phyloP scores from a whole-genome alignment of 1,140 invertebrate species.

The Rhynchophorus ferrugineus region DNA sequence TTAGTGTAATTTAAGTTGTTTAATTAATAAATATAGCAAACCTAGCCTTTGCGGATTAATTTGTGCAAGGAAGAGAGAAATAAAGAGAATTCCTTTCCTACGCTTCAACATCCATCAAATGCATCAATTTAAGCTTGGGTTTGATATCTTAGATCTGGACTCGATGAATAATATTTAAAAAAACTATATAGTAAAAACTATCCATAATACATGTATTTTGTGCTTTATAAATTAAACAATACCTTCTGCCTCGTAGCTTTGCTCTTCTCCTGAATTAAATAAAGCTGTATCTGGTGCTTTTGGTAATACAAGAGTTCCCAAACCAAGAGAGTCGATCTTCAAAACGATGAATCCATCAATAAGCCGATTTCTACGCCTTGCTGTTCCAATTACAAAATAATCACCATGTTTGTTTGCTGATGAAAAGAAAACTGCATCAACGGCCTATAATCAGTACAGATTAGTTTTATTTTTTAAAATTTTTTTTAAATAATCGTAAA shows the following conservation, averaged over 20 bases:
- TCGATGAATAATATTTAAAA: no score
- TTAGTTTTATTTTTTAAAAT: neutral
- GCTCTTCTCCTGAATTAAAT: conserved; percentile 45
- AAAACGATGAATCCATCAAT: conserved; percentile 50
- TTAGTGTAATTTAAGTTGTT: no score
- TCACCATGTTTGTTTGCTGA: conserved; percentile 44
- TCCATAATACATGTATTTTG: no score
- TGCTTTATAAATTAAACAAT: no score
- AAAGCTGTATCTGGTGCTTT: conserved; percentile 55
- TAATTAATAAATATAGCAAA: no score
- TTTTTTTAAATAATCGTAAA: neutral
- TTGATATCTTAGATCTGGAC: no score
- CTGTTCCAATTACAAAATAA: conserved; percentile 42
- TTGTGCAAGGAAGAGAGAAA: no score
- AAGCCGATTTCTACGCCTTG: conserved; percentile 42
- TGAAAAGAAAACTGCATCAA: conserved; percentile 55
- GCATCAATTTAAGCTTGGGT: no score
- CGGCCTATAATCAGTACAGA: conserved; percentile 40
- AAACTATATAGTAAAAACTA: no score
- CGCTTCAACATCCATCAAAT: no score
- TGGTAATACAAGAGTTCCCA: conserved; percentile 52
- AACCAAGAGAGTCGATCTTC: conserved; percentile 37
- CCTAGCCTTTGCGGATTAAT: no score
- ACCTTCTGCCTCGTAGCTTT: conserved; percentile 51
- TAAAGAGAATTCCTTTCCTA: no score